Conservation (phyloP, 2,888 invertebrate species). For the Odontomyia ornata region DNA sequence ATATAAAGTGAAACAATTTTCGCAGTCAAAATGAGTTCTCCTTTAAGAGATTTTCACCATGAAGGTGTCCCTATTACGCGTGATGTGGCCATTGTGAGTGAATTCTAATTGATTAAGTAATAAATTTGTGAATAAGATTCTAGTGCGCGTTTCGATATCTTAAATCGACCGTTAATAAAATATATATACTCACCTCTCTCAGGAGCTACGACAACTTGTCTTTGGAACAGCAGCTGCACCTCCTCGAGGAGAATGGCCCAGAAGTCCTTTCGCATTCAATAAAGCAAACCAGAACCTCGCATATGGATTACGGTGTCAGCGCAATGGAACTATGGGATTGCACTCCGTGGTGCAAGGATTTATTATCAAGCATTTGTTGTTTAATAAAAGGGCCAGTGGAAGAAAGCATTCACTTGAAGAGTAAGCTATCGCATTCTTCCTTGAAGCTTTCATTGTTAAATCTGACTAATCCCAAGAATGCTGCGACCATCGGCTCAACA, state of each 20-base stretch:
- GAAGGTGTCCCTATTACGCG: constrained; percentile 71
- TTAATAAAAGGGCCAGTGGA: constrained; percentile 67
- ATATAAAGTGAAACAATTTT: not conserved
- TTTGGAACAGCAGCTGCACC: constrained; percentile 75
- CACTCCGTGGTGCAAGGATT: constrained; percentile 75
- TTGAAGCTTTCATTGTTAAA: not conserved
- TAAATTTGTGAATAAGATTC: not conserved
- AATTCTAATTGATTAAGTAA: not conserved
- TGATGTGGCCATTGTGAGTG: constrained; percentile 71
- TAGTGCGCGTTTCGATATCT: too few species aligned
- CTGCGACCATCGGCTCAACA: constrained; percentile 73
- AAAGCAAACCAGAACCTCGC: constrained; percentile 65
- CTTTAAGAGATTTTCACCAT: too few species aligned
- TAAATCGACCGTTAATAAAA: too few species aligned
- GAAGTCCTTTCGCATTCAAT: constrained; percentile 73
- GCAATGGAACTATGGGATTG: constrained; percentile 72
- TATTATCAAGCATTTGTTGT: constrained; percentile 74
- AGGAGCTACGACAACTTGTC: constrained; percentile 72
- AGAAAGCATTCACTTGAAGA: constrained; percentile 68
- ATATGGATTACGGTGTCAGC: constrained; percentile 73
- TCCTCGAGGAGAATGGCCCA: constrained; percentile 77
- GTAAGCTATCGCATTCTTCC: constrained; percentile 57
- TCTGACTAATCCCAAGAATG: constrained; percentile 64
- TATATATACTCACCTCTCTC: too few species aligned
- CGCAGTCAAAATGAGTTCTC: not conserved